Percentiles rank a stretch among this genome's conserved stretches.
phyloP scores from a whole-genome alignment of 2,888 invertebrate genomes.

The Blastobasis adustella region DNA sequence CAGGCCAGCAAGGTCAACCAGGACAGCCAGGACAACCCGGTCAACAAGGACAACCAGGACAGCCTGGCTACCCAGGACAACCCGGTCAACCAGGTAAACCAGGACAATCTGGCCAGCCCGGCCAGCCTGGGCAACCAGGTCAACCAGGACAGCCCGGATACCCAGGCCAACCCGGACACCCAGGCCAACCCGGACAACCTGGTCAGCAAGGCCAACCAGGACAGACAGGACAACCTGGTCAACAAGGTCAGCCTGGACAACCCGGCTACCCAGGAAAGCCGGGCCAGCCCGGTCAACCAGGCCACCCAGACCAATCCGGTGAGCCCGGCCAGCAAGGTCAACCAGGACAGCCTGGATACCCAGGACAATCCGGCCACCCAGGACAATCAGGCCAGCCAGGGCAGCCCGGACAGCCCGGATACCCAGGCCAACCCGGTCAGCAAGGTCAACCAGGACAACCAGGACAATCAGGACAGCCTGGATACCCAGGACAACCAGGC shows the following conservation, averaged over 20 bases:
- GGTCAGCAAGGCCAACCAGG: slow-evolving; percentile 13
- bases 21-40: slow-evolving; percentile 12
- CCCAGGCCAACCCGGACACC: slow-evolving; percentile 14
- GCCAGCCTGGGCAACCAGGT: slow-evolving; percentile 22
- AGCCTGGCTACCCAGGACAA: slow-evolving; percentile 10
- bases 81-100: slow-evolving; percentile 13
- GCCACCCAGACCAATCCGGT: slow-evolving; percentile 30
- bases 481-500: slow-evolving; percentile 17
- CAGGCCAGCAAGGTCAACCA: slow-evolving; percentile 19
- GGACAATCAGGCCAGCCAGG: slow-evolving; percentile 26
- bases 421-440: slow-evolving; percentile 17
- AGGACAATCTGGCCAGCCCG: slow-evolving; percentile 16
- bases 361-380: slow-evolving; percentile 18
- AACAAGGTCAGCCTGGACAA: slow-evolving; percentile 8
- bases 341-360: slow-evolving; percentile 13
- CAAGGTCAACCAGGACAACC: slow-evolving; percentile 23
- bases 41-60: slow-evolving; percentile 4
- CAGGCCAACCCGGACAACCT: slow-evolving; percentile 14
- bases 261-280: slow-evolving; percentile 22
- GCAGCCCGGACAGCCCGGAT: slow-evolving; percentile 17
- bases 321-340: slow-evolving; percentile 23
- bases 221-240: slow-evolving; percentile 13
- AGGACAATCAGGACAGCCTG: slow-evolving; percentile 19
- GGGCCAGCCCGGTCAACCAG: slow-evolving; percentile 51
- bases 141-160: neutral